A percentile compares a stretch with the other conserved stretches of the same genome.
phyloP scores from a whole-genome alignment of 2,797 vertebrate species.

The Galaxias olidus region DNA sequence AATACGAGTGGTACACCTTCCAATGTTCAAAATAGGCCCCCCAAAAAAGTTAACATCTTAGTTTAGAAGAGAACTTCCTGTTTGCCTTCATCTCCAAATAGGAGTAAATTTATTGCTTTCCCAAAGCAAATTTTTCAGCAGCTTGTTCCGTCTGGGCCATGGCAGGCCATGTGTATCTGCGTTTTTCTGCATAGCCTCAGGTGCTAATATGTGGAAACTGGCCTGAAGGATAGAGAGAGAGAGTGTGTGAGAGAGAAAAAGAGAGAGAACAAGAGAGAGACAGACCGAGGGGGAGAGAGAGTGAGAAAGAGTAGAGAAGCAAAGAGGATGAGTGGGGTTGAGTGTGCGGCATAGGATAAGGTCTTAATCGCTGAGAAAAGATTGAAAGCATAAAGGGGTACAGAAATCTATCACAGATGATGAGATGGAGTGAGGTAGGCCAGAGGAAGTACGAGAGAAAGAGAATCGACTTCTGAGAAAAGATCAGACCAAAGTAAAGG shows the following conservation, averaged over 20 bases:
- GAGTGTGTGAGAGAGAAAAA: not conserved
- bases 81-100: constrained; percentile 66
- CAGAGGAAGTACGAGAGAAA: not conserved
- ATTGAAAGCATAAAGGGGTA: constrained; percentile 21
- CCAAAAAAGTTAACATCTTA: too few species aligned
- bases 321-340: not conserved
- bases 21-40: too few species aligned
- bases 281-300: constrained; percentile 13
- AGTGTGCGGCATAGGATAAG: not conserved
- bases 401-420: constrained; percentile 20
- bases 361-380: not conserved
- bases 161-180: constrained; percentile 54
- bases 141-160: constrained; percentile 30
- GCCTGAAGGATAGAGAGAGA: constrained; percentile 27
- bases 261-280: not conserved
- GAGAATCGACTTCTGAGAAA: not conserved
- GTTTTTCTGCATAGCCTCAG: constrained; percentile 40
- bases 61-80: constrained; percentile 59
- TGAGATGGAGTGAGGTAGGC: not conserved
- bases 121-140: constrained; percentile 63
- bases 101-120: constrained; percentile 69
- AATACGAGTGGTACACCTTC: too few species aligned
- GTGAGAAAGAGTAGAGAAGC: not conserved
- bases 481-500: too few species aligned
- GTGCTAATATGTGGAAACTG: constrained; percentile 57